Percentiles rank a stretch among this genome's conserved stretches.
These are phyloP conservation scores for Drosophila cracens DNA, from an alignment of 2,888 invertebrate species.

Conservation along the genomic window DNA sequence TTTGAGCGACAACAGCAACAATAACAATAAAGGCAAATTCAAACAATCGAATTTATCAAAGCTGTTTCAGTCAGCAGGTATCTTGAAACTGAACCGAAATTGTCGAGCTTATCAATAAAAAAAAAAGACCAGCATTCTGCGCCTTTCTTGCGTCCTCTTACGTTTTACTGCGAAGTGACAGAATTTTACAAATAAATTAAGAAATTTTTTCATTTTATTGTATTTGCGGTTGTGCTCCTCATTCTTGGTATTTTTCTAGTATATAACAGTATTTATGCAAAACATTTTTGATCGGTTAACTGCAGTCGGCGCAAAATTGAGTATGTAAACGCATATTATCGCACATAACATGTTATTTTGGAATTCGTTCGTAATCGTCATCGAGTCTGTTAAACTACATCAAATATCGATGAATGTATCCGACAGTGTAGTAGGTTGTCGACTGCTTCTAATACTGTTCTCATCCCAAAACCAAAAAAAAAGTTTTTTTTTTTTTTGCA, in stretches of 20 bases:
- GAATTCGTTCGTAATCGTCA: background rate
- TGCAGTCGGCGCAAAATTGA: slow-evolving; percentile 10
- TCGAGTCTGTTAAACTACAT: slow-evolving; percentile 5
- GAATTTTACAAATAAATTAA: background rate
- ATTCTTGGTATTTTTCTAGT: background rate
- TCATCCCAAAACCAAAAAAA: slow-evolving; percentile 39
- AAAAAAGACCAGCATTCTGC: slow-evolving; percentile 11
- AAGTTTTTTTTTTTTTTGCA: slow-evolving; percentile 35
- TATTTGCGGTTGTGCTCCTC: background rate
- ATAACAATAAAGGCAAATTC: background rate
- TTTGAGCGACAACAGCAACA: slow-evolving; percentile 41
- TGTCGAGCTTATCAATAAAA: slow-evolving; percentile 25
- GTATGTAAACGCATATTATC: slow-evolving; percentile 4
- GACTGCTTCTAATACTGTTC: slow-evolving; percentile 9
- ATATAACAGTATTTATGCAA: background rate
- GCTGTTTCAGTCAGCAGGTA: background rate
- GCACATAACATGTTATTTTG: background rate
- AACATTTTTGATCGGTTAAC: too few relatives aligned
- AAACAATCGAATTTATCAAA: background rate
- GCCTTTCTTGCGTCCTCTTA: background rate
- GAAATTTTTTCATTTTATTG: background rate
- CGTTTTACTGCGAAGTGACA: background rate
- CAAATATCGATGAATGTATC: slow-evolving; percentile 20
- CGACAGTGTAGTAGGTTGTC: slow-evolving; percentile 10
- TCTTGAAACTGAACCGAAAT: slow-evolving; percentile 22